Conservation (phyloP, 2,888 invertebrate species). For the Pseudococcus jackbeardsleyi region DNA sequence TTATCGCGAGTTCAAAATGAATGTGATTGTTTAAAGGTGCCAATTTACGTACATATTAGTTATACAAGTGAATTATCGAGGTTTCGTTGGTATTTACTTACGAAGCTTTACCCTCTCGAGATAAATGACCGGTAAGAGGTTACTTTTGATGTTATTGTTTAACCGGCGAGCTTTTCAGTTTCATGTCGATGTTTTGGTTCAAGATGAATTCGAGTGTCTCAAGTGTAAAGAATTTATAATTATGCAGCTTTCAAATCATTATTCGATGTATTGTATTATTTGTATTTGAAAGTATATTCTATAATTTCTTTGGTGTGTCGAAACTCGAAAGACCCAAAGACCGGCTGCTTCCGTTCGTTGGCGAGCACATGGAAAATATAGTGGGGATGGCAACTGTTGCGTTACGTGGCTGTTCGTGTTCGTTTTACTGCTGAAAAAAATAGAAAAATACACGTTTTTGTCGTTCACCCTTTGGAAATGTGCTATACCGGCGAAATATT, state of each 20-base stretch:
- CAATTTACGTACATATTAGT: neutral
- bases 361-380: neutral
- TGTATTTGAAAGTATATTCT: neutral
- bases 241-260: no score
- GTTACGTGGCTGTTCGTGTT: neutral
- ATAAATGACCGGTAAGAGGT: neutral
- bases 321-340: no score
- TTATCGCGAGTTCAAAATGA: slow-evolving; percentile 23
- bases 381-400: neutral
- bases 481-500: neutral
- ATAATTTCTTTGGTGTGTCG: neutral
- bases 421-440: neutral
- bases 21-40: slow-evolving; percentile 1
- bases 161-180: neutral
- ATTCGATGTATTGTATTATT: no score
- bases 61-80: neutral
- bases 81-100: neutral
- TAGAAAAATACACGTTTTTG: neutral
- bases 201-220: neutral
- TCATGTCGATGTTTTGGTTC: no score
- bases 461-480: neutral
- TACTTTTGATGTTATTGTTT: neutral
- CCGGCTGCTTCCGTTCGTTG: slow-evolving; percentile 4
- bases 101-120: neutral
- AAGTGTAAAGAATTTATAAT: neutral